Evolutionary conservation across 30 jellyfish, hydroid and myxozoan species (phyloP).

Genomic region (Rhopilema esculentum): DNA sequence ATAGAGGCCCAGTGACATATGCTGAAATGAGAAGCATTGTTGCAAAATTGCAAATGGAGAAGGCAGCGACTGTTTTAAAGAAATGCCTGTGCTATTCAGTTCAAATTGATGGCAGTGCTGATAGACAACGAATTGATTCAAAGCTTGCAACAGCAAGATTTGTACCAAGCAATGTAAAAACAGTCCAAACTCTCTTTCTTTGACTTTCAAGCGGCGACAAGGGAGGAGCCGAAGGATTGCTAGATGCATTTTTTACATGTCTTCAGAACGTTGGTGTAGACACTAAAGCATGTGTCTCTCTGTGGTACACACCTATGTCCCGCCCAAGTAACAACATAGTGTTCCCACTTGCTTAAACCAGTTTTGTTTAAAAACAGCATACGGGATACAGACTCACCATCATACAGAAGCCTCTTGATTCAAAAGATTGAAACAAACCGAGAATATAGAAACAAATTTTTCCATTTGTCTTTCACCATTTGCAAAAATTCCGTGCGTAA

Average conservation of each 20-base stretch:
- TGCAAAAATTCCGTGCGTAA: too few species aligned
- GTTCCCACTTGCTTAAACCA: too few species aligned
- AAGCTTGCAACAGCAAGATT: slow-evolving; percentile 42
- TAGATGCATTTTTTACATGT: slow-evolving; percentile 26
- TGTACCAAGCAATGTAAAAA: slow-evolving; percentile 17
- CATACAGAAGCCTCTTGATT: too few species aligned
- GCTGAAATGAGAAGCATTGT: slow-evolving; percentile 42
- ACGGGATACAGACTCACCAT: too few species aligned
- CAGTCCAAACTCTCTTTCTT: slow-evolving; percentile 44
- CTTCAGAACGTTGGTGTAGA: slow-evolving; percentile 18
- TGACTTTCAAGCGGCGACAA: slow-evolving; percentile 34
- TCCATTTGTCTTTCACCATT: too few species aligned
- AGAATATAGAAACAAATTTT: too few species aligned
- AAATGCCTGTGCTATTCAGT: slow-evolving; percentile 42
- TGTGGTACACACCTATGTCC: too few species aligned
- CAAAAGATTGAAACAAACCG: too few species aligned
- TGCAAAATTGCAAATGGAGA: slow-evolving; percentile 35
- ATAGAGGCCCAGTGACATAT: slow-evolving; percentile 54
- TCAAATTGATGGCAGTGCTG: slow-evolving; percentile 64
- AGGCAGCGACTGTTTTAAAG: slow-evolving; percentile 16
- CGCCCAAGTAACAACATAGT: too few species aligned
- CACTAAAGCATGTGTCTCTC: too few species aligned
- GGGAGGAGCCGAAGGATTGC: slow-evolving; percentile 46
- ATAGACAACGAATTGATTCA: slow-evolving; percentile 40
- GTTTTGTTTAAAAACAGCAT: too few species aligned